A percentile compares a stretch with the other conserved stretches of the same genome.
Conservation (phyloP, 2,113 vertebrate species). For the Campylomormyrus numenius region DNA sequence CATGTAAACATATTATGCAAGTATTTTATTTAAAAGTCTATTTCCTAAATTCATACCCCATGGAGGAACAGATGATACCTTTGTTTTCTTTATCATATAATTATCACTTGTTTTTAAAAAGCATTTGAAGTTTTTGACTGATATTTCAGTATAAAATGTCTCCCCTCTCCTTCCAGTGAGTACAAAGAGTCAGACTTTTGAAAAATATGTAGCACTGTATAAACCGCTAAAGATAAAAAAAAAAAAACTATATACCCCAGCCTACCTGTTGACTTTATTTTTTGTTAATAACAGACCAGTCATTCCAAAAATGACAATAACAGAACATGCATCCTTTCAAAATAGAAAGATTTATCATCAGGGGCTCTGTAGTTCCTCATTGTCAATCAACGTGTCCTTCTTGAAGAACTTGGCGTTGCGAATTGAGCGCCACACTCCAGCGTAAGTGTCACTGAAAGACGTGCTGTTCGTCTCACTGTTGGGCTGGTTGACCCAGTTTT, state of each 20-base stretch:
- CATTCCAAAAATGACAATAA: slow-evolving; percentile 28
- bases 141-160: slow-evolving; percentile 29
- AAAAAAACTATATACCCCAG: not conserved
- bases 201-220: slow-evolving; percentile 28
- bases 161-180: not conserved
- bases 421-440: slow-evolving; percentile 81
- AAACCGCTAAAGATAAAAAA: slow-evolving; percentile 23
- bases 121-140: not conserved
- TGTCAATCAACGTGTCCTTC: slow-evolving; percentile 82
- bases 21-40: slow-evolving; percentile 7
- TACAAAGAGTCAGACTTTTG: slow-evolving; percentile 32
- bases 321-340: slow-evolving; percentile 35
- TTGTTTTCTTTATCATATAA: slow-evolving; percentile 2
- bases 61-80: not conserved
- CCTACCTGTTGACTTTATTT: slow-evolving; percentile 23
- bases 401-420: slow-evolving; percentile 76
- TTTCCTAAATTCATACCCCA: not conserved
- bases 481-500: slow-evolving; percentile 41
- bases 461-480: slow-evolving; percentile 44
- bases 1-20: not conserved
- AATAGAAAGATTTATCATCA: slow-evolving; percentile 44
- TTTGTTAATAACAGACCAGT: slow-evolving; percentile 18
- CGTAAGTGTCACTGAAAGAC: slow-evolving; percentile 69
- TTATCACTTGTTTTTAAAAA: not conserved
- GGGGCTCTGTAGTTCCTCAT: slow-evolving; percentile 88